Evolutionary conservation across 2,797 vertebrate genomes (phyloP), one percentile per base, ranked within the genome.

Genomic region (Myripristis murdjan): DNA sequence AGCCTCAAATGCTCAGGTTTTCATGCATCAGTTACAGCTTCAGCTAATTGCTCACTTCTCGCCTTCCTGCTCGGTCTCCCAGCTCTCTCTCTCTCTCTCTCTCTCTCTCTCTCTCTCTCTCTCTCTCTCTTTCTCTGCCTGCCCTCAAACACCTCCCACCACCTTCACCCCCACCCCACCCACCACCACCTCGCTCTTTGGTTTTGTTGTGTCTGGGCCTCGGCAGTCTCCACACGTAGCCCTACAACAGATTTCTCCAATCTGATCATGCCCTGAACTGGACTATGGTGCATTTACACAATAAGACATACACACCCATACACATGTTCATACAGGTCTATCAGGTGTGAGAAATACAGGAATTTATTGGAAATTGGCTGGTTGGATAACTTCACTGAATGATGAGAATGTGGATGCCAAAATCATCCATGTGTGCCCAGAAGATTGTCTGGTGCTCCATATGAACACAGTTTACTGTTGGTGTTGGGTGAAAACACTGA

Each of bases 11-110:
- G 46, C 5, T 4, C 15, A 47, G 8, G 58, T 48, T 49, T 49
- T 62, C 59, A 62, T 8, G 59, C 59, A 12, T 62, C 41, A 56
- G 26, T 64, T 64, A 24, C 35, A 41, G 33, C 41, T 39, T 63
- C 37, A 43, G 22, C 33, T 78, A 78, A 77, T 78, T 73, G 55
- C 64, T 73, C 64, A 62, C 62, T 63, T 64, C 58, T 65, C 59
- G 52, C 53, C 64, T 43, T 43, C 37, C 15, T 47, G 2, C n/a
- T 22, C 14, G 47, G 1, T n/a, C n/a, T 53, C 16, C 43, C 20
- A 26, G 11, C 20, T 62, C 46, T 68, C 47, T 64, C 41, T 44
- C 22, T 64, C 62, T 23, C 0, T 37, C 43, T 49, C 15, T 28
- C 26, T 55, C 18, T 39, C 28, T 41, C 10, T 60, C 41, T 33